phyloP scores from a whole-genome alignment of 2,113 vertebrate genomes.

The Budorcas taxicolor region DNA sequence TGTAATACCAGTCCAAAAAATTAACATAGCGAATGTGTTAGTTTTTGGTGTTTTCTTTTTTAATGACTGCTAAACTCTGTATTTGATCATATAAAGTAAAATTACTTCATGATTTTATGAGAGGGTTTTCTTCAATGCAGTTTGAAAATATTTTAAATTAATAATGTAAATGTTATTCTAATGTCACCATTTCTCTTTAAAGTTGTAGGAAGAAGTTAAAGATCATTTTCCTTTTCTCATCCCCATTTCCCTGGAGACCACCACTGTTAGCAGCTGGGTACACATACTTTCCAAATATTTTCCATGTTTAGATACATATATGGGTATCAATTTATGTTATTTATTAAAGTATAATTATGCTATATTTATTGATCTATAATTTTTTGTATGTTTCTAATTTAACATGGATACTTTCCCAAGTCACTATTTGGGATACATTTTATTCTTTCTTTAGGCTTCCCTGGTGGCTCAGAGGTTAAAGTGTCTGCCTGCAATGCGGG shows the following conservation, averaged over 20 bases:
- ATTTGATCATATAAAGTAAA: background rate
- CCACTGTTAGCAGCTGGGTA: background rate
- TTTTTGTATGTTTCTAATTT: background rate
- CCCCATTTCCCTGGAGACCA: background rate
- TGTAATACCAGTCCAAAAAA: background rate
- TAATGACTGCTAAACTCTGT: background rate
- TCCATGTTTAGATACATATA: background rate
- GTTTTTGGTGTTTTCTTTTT: background rate
- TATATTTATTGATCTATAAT: background rate
- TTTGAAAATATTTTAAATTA: background rate
- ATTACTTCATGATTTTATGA: background rate
- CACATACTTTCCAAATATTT: background rate
- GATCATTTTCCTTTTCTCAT: background rate
- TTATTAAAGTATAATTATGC: background rate
- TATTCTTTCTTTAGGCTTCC: background rate
- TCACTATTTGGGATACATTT: background rate
- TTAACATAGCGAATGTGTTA: background rate
- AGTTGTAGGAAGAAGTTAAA: background rate
- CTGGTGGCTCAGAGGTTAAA: too few species aligned
- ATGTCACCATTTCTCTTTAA: background rate
- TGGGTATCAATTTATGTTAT: background rate
- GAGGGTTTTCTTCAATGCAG: background rate
- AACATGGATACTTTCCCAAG: background rate
- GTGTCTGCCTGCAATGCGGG: too few species aligned
- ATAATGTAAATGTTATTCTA: background rate